Base-by-base conservation (phyloP, 2,113 vertebrate species). In the Paramormyrops kingsleyae region DNA sequence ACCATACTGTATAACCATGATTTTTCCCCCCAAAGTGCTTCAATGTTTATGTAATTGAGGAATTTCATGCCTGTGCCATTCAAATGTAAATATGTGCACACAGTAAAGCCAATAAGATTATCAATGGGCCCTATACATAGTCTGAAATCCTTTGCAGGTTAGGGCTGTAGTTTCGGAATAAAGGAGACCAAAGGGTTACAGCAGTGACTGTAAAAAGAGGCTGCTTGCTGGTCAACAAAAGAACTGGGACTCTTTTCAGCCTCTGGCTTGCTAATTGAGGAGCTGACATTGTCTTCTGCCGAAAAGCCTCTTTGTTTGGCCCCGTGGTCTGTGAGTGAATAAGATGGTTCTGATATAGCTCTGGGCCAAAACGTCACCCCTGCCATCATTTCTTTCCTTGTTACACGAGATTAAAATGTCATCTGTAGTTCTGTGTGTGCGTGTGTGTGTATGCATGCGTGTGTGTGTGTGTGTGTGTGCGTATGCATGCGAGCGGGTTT, bases 231-330 rank as follows among this genome's bases (percentile, higher is more conserved):
- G 88, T 50, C 77, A 88, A 92, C 91, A 94, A 91, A 93, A 91
- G 90, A 88, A 83, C 91, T 92, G 92, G 92, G 91, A 94, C 90
- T 89, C 93, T 91, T 93, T 91, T 89, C 89, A 90, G 93, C 93
- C 94, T 93, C 91, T 92, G 89, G 92, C 90, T 92, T 88, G 93
- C 93, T 95, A 96, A 96, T 96, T 96, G 93, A 94, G 88, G 91
- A 90, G 88, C 91, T 90, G 92, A 95, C 95, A 95, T 94, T 94
- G 94, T 94, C 91, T 92, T 90, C 91, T 31, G 90, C 94, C 94
- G 94, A 96, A 95, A 95, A 94, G 90, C 86, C 44, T 91, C 92
- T 94, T 96, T 96, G 95, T 96, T 52, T 92, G 83, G 17, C 89
- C 90, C 74, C 85, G 85, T 90, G 92, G 87, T 94, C 92, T 62